Conservation (phyloP, 2,797 vertebrate species). For the Geotrypetes seraphini region DNA sequence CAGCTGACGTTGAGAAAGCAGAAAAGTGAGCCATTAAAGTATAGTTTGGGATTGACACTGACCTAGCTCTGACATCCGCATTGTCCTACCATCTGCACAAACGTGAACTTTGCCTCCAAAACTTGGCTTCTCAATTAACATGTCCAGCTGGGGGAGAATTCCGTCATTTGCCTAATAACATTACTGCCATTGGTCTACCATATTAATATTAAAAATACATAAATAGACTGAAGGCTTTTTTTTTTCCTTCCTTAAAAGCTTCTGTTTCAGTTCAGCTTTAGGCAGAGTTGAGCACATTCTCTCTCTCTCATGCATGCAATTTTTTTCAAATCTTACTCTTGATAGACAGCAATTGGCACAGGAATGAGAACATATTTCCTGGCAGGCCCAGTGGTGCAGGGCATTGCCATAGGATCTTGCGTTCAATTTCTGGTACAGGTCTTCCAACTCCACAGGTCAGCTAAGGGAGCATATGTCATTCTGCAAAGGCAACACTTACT, state of each 20-base stretch:
- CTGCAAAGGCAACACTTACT: no score
- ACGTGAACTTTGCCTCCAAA: slow-evolving; percentile 88
- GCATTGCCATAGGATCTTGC: no score
- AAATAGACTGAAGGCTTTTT: slow-evolving; percentile 50
- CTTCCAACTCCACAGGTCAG: no score
- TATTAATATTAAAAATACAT: slow-evolving; percentile 82
- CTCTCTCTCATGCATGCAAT: no score
- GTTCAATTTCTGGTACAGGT: no score
- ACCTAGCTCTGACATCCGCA: slow-evolving; percentile 71
- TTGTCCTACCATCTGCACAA: slow-evolving; percentile 91
- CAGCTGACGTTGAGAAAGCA: slow-evolving; percentile 49
- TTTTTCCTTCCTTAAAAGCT: slow-evolving; percentile 52
- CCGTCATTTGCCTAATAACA: slow-evolving; percentile 85
- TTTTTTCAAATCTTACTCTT: no score
- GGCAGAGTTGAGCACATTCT: slow-evolving; percentile 59
- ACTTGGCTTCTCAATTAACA: slow-evolving; percentile 93
- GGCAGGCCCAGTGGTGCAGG: no score
- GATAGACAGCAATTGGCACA: no score
- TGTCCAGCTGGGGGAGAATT: slow-evolving; percentile 93
- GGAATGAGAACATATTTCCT: no score
- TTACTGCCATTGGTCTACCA: slow-evolving; percentile 71
- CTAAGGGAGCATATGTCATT: no score
- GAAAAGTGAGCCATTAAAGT: slow-evolving; percentile 71
- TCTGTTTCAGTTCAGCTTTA: slow-evolving; percentile 64
- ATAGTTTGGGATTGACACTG: slow-evolving; percentile 75